Evolutionary conservation across 2,888 invertebrate species (phyloP).

Genomic region (Netelia virgata): DNA sequence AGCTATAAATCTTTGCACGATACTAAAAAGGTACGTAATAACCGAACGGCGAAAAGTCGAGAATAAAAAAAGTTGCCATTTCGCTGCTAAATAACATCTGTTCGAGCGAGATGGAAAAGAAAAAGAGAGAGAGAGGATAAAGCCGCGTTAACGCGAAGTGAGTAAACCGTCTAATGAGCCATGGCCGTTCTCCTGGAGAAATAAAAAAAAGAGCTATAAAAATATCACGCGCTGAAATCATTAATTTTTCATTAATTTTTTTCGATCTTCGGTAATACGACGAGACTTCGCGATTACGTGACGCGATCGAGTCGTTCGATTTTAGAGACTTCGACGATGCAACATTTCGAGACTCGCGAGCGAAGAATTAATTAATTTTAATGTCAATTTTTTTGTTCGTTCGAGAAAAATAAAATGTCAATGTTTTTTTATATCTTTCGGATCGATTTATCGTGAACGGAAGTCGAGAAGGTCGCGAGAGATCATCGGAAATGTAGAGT

Average conservation of each 20-base stretch:
- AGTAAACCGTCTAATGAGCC: constrained; percentile 47
- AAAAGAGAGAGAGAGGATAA: constrained; percentile 23
- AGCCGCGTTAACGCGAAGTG: constrained; percentile 20
- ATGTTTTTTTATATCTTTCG: neutral
- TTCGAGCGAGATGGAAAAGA: constrained; percentile 3
- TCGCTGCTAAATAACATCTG: constrained; percentile 11
- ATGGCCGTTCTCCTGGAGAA: constrained; percentile 43
- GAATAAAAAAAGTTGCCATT: constrained; percentile 6
- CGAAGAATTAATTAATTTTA: neutral
- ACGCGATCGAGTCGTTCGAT: neutral
- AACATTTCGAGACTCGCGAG: neutral
- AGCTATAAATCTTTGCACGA: constrained; percentile 1
- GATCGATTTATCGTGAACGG: constrained; percentile 15
- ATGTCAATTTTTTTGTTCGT: neutral
- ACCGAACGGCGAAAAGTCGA: constrained; percentile 11
- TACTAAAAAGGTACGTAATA: constrained; percentile 2
- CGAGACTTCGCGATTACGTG: too few species aligned
- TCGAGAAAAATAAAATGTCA: neutral
- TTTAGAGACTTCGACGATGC: neutral
- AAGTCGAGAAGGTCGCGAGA: constrained; percentile 50
- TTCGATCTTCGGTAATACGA: neutral
- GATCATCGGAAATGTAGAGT: constrained; percentile 52
- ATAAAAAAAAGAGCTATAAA: constrained; percentile 5
- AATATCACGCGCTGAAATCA: neutral
- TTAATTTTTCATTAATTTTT: constrained; percentile 15